Evolutionary conservation across 2,797 vertebrate genomes (phyloP), one percentile per base, ranked within the genome.

Genomic region (Fistularia tabacaria): DNA sequence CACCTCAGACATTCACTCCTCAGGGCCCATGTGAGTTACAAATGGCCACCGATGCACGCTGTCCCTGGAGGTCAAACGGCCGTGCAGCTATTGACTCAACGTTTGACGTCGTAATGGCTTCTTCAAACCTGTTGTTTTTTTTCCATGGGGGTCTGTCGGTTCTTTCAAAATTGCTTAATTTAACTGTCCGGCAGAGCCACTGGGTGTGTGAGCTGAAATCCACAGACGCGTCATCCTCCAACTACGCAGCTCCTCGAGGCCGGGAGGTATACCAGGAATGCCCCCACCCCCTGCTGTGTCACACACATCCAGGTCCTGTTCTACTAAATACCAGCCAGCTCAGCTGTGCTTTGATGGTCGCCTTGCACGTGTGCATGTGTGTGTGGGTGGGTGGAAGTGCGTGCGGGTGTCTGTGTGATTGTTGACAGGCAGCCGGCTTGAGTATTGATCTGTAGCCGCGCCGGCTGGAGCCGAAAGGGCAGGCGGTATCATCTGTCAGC

Each of bases 381-480:
- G 14, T 37, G 45, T 13, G 55, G 10, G 11, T 8, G 38, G 38
- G 14, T 36, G 58, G 3, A 7, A 44, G 59, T n/a, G 41, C 55
- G 46, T 39, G 54, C 51, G 52, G 46, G 8, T 54, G 10, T 57
- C 49, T 78, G 50, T 64, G 58, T 51, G 70, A 76, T 67, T 70
- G 75, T 68, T 83, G 84, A 85, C 74, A 85, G 75, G 75, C 79
- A 71, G 75, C 74, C 66, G 74, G 74, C 69, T 59, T 7, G 36
- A 68, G 74, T 87, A 88, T 85, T 83, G 85, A 88, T 87, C 86
- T 80, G 79, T 49, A 73, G 81, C 74, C 64, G 65, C 73, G 78
- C 70, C 59, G 66, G 69, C 74, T 73, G 69, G 51, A 77, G 73
- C 78, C 80, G 74, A 84, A 82, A 85, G 83, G 83, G 72, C 79